Conservation (phyloP, 2,797 vertebrate genomes). For the Phataginus tricuspis region DNA sequence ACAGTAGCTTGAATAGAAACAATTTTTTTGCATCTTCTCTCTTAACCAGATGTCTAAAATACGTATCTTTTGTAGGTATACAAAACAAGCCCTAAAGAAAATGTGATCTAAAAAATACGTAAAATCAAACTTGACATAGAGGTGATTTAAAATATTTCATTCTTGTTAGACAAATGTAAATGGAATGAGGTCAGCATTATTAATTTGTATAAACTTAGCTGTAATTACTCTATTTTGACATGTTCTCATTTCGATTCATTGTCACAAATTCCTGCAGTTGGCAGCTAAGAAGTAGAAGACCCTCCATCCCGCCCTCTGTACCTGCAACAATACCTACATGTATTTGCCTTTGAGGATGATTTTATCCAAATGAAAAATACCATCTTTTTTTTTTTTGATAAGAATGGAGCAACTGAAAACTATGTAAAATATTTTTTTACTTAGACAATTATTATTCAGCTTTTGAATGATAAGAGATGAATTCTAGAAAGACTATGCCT, state of each 20-base stretch:
- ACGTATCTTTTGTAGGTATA: neutral
- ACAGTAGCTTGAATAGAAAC: neutral
- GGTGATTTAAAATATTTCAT: slow-evolving; percentile 52
- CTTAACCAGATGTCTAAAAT: neutral
- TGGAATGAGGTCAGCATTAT: neutral
- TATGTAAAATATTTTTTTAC: neutral
- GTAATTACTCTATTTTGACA: slow-evolving; percentile 65
- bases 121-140: neutral
- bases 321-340: slow-evolving; percentile 6
- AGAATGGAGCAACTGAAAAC: slow-evolving; percentile 59
- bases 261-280: slow-evolving; percentile 75
- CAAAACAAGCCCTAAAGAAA: neutral
- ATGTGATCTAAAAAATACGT: neutral
- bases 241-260: slow-evolving; percentile 74
- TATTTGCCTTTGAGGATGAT: slow-evolving; percentile 69
- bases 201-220: slow-evolving; percentile 57
- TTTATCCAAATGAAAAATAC: slow-evolving; percentile 73
- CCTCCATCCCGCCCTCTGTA: slow-evolving; percentile 69
- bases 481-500: neutral
- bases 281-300: slow-evolving; percentile 64
- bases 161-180: neutral
- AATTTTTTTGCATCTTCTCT: neutral
- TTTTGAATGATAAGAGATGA: neutral
- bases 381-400: slow-evolving; percentile 58
- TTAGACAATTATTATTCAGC: neutral